Conservation (phyloP, 2,113 vertebrate species). For the Gymnobelideus leadbeateri region DNA sequence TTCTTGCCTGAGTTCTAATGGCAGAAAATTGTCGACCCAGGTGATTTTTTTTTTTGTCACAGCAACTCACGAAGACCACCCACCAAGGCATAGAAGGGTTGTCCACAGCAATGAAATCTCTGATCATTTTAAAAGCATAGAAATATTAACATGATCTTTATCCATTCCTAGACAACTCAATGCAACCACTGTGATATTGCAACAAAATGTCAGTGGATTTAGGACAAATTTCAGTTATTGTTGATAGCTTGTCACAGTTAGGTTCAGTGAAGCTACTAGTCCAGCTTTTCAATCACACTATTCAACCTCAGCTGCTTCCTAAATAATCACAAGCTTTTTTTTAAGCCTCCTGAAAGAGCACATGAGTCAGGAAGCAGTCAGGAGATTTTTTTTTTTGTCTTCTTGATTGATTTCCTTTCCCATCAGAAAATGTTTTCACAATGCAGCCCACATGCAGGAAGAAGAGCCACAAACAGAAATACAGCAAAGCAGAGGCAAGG, state of each 20-base stretch:
- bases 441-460: neutral
- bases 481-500: neutral
- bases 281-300: neutral
- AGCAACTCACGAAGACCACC: neutral
- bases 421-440: conserved; percentile 12
- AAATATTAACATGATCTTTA: neutral
- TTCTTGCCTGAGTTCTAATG: neutral
- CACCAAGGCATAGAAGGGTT: neutral
- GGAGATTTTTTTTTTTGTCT: neutral
- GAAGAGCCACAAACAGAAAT: neutral
- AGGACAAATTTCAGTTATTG: neutral
- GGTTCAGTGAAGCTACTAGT: neutral
- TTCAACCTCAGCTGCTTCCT: neutral
- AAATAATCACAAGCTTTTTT: neutral
- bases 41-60: neutral
- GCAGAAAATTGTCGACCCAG: neutral
- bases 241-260: neutral
- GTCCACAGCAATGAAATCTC: neutral
- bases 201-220: neutral
- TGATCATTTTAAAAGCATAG: neutral
- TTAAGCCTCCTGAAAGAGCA: neutral
- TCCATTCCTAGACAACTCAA: neutral
- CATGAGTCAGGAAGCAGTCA: neutral
- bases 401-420: neutral
- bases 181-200: neutral